Conservation (phyloP, 2,797 vertebrate species). For the Lepilemur septentrionalis region DNA sequence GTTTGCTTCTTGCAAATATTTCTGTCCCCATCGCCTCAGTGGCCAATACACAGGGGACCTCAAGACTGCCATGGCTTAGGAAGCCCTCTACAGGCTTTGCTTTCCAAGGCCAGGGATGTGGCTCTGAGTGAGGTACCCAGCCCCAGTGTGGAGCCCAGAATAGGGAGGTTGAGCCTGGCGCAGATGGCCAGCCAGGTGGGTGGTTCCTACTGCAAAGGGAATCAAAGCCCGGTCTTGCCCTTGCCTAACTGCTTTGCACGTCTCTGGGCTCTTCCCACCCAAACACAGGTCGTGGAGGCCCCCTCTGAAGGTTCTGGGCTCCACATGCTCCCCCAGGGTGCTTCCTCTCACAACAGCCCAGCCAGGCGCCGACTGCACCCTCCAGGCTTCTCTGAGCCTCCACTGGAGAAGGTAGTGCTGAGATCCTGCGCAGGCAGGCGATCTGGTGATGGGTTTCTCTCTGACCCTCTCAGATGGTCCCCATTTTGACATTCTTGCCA, state of each 20-base stretch:
- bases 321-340: neutral
- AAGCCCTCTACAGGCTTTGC: neutral
- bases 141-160: neutral
- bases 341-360: neutral
- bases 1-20: neutral
- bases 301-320: neutral
- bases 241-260: neutral
- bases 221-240: fast-evolving
- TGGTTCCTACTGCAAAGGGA: neutral
- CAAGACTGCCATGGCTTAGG: neutral
- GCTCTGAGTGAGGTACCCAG: neutral
- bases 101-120: neutral
- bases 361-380: neutral
- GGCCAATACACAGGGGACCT: too few species aligned
- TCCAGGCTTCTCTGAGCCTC: neutral
- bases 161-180: neutral
- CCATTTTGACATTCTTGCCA: neutral
- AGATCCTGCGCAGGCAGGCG: fast-evolving
- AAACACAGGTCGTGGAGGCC: neutral
- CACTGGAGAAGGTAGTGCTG: too few species aligned
- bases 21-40: neutral
- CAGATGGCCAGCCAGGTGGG: fast-evolving
- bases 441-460: neutral
- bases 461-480: neutral
- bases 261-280: neutral